phyloP scores from a whole-genome alignment of 1,140 invertebrate genomes.

The Macrobrachium rosenbergii region DNA sequence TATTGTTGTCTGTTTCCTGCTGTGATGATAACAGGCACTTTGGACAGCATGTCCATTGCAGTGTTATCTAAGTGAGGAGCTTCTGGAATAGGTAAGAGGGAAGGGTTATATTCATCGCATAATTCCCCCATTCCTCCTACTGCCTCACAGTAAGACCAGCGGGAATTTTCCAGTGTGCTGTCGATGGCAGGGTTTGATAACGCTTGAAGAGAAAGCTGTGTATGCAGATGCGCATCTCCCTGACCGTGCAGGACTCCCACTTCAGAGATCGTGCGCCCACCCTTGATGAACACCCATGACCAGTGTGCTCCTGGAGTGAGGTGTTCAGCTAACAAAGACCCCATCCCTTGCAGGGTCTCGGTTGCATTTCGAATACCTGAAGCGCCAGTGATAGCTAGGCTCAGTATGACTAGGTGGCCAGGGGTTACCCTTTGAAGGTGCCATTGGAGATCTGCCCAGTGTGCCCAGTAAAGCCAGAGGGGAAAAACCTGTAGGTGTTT shows the following conservation, averaged over 20 bases:
- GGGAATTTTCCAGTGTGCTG: neutral
- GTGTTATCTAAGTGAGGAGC: constrained; percentile 29
- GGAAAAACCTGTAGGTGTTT: constrained; percentile 48
- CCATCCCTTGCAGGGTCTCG: constrained; percentile 9
- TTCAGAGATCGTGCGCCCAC: constrained; percentile 62
- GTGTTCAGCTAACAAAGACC: constrained; percentile 52
- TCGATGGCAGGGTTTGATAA: neutral
- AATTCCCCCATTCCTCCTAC: constrained; percentile 55
- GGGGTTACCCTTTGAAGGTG: constrained; percentile 53
- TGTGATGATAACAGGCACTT: constrained; percentile 36
- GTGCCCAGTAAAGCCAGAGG: constrained; percentile 50
- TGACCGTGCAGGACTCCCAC: constrained; percentile 12
- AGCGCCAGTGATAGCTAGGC: constrained; percentile 44
- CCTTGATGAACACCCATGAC: constrained; percentile 65
- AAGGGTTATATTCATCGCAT: constrained; percentile 37
- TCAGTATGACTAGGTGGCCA: constrained; percentile 54
- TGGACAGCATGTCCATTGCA: constrained; percentile 11
- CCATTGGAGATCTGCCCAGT: constrained; percentile 61
- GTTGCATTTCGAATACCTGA: constrained; percentile 54
- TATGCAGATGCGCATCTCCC: constrained; percentile 23
- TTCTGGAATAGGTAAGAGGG: constrained; percentile 36
- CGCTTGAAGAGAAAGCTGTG: constrained; percentile 19
- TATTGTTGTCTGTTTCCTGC: constrained; percentile 54
- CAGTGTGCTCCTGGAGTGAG: constrained; percentile 51
- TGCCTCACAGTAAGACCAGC: constrained; percentile 44